Evolutionary conservation across 2,113 vertebrate species (phyloP).

Genomic region (Neoarius graeffei): DNA sequence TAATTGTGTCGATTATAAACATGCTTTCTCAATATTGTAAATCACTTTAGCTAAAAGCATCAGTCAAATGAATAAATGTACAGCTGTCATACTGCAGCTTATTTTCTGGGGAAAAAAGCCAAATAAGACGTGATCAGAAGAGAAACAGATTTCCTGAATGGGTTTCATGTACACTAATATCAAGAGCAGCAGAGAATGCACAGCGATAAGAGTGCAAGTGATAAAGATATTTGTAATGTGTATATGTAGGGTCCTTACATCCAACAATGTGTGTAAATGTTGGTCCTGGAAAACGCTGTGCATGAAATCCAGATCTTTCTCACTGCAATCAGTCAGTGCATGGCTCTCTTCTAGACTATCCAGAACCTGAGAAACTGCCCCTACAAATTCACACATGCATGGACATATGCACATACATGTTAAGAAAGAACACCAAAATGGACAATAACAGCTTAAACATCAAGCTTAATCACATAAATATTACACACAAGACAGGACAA

Average conservation of each 20-base stretch:
- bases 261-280: constrained; percentile 94
- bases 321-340: constrained; percentile 96
- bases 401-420: not conserved
- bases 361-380: constrained; percentile 96
- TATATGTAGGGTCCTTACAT: constrained; percentile 78
- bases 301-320: constrained; percentile 98
- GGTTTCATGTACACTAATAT: not conserved
- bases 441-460: not conserved
- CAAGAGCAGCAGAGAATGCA: not conserved
- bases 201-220: not conserved
- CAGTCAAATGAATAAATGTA: not conserved
- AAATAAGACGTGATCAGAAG: not conserved
- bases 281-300: constrained; percentile 99
- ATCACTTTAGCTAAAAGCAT: not conserved
- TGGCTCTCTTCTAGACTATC: constrained; percentile 99
- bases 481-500: too few relatives aligned
- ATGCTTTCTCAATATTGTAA: not conserved
- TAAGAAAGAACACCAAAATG: not conserved
- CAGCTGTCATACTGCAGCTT: not conserved
- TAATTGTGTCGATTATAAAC: not conserved
- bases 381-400: constrained; percentile 56
- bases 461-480: not conserved
- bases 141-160: not conserved
- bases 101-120: not conserved
- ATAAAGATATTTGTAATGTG: not conserved